These are phyloP conservation scores for Turdus rufiventris DNA, from an alignment of 2,113 vertebrate species.

Conservation along the genomic window DNA sequence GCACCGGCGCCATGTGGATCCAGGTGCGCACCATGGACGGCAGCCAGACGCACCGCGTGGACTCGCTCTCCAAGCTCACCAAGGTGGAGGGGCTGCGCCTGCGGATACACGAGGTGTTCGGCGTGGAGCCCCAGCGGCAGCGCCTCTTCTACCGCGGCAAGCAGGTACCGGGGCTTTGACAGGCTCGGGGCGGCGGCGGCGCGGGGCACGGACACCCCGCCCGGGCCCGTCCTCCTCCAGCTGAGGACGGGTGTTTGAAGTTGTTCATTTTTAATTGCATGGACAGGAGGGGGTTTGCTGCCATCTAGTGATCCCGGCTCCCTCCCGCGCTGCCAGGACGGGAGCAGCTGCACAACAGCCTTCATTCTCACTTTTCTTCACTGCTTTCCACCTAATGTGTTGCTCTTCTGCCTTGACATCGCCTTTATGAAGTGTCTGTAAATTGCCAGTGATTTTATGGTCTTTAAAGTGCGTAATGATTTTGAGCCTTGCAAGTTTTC, in stretches of 20 bases:
- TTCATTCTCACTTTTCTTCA: neutral
- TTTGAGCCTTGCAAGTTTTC: neutral
- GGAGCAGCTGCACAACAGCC: rapidly evolving
- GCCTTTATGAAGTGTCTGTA: neutral
- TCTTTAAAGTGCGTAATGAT: neutral
- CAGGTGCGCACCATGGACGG: slow-evolving; percentile 98
- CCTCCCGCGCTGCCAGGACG: neutral
- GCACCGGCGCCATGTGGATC: slow-evolving; percentile 89
- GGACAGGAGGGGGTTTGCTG: neutral
- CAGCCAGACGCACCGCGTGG: slow-evolving; percentile 85
- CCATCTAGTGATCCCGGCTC: slow-evolving; percentile 4
- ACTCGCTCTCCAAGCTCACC: slow-evolving; percentile 92
- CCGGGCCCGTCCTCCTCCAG: neutral
- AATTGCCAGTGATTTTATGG: neutral
- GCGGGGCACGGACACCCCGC: neutral
- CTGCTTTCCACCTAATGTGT: rapidly evolving
- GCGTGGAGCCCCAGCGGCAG: slow-evolving; percentile 82
- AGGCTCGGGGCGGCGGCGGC: rapidly evolving
- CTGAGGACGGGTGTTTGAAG: neutral
- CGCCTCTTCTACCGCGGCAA: slow-evolving; percentile 95
- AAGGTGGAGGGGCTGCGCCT: slow-evolving; percentile 88
- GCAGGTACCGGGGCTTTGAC: slow-evolving; percentile 76
- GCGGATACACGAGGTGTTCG: slow-evolving; percentile 85
- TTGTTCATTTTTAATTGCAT: neutral
- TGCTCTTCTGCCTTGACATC: neutral